Evolutionary conservation across 2,113 vertebrate species (phyloP), one percentile per base, ranked within the genome.

Genomic region (Corvus cornix): DNA sequence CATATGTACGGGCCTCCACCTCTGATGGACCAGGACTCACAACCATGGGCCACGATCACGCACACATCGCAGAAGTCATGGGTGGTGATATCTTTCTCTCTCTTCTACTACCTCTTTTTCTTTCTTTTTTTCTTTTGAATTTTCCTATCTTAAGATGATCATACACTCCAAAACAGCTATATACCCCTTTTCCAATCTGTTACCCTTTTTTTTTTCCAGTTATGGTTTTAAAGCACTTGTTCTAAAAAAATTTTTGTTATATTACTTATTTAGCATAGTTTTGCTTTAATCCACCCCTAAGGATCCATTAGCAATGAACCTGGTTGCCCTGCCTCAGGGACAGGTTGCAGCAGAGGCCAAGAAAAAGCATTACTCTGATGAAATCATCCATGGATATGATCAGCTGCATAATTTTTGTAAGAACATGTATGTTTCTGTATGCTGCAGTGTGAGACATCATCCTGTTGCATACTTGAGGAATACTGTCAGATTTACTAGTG

Each of bases 1-100:
- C 9, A 18, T 1, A 1, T 66, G 9, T 30, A 12, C 0, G 0
- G 19, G 19, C 6, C 7, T 44, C 16, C 7, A 12, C 20, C 23
- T 74, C 16, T 7, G 7, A 30, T 46, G 60, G 44, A 48, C 23
- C 19, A 62, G 23, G 39, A 24, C 23, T 46, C 6, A 9, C 39
- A 67, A n/a, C 28, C 19, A 4, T 7, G 13, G 44, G 11, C 52
- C 44, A n/a, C 0, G 0, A 24, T 82, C 53, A 59, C 8, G 2
- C 27, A 16, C 0, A 0, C 23, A 46, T 67, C 19, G 8, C 46
- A 39, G 53, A 24, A 60, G 16, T 53, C 46, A 46, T 0, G 0
- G 8, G 13, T 52, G 23, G 13, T 44, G 60, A 3, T 39, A 24
- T 10, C 13, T 82, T 67, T 59, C 6, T 48, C 33, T 69, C 12